Percentiles rank a stretch among this genome's conserved stretches.
Evolutionary conservation across 2,113 vertebrate genomes (phyloP).

Genomic region (Gallinago media): DNA sequence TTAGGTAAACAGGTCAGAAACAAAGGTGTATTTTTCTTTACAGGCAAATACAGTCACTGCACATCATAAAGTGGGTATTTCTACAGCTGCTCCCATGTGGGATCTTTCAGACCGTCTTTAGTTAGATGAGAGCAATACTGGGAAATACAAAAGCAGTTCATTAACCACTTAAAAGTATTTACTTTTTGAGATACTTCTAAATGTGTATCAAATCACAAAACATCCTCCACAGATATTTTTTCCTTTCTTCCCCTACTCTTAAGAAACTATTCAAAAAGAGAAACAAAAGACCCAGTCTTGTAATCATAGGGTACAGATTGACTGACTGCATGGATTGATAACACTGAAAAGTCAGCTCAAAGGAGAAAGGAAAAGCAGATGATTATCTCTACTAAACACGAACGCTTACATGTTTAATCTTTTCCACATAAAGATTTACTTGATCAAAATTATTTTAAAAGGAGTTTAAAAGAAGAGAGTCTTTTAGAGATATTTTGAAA

Average conservation of each 20-base stretch:
- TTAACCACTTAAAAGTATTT: not conserved
- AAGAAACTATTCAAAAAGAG: not conserved
- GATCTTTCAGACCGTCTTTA: not conserved
- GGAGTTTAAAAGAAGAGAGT: not conserved
- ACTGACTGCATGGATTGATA: not conserved
- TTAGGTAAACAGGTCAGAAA: constrained; percentile 6
- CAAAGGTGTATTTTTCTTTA: not conserved
- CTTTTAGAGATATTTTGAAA: not conserved
- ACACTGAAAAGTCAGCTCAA: not conserved
- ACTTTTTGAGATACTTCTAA: not conserved
- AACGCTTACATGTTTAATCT: not conserved
- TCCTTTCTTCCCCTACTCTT: not conserved
- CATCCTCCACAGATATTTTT: not conserved
- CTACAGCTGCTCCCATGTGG: not conserved
- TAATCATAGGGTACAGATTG: not conserved
- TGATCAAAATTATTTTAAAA: not conserved
- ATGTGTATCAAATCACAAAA: not conserved
- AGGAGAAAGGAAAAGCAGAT: not conserved
- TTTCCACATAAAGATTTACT: not conserved
- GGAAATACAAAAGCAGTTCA: not conserved
- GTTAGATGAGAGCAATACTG: not conserved
- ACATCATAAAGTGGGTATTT: not conserved
- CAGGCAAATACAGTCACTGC: not conserved
- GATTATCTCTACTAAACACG: not conserved
- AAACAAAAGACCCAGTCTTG: not conserved